Percentiles rank a stretch among this genome's conserved stretches.
phyloP scores from a whole-genome alignment of 2,888 invertebrate genomes.

The Calephelis perditalis region DNA sequence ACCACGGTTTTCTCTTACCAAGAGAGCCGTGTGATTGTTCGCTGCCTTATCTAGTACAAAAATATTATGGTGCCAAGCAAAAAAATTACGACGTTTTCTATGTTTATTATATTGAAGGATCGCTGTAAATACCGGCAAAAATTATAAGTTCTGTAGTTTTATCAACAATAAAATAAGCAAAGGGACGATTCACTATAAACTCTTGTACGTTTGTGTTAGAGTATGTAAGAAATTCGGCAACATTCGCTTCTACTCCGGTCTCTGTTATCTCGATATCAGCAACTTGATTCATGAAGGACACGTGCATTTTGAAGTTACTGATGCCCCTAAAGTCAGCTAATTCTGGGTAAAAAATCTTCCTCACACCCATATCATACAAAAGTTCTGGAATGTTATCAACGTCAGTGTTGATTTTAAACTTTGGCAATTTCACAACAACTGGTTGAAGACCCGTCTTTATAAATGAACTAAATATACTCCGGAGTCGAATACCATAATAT shows the following conservation, averaged over 20 bases:
- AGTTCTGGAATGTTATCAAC: slow-evolving; percentile 50
- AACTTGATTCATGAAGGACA: slow-evolving; percentile 50
- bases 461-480: slow-evolving; percentile 44
- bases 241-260: slow-evolving; percentile 38
- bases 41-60: too few relatives aligned
- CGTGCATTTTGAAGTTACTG: slow-evolving; percentile 44
- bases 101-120: slow-evolving; percentile 39
- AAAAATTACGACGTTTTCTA: not conserved
- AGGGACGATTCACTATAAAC: slow-evolving; percentile 48
- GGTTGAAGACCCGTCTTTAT: slow-evolving; percentile 33
- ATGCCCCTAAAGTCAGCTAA: slow-evolving; percentile 45
- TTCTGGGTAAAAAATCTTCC: slow-evolving; percentile 48
- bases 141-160: slow-evolving; percentile 48
- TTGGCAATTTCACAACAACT: slow-evolving; percentile 48
- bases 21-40: too few relatives aligned
- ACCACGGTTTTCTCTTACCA: too few relatives aligned
- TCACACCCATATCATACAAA: slow-evolving; percentile 54
- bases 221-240: slow-evolving; percentile 32
- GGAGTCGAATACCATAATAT: slow-evolving; percentile 37
- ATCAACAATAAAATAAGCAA: slow-evolving; percentile 51
- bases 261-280: slow-evolving; percentile 49
- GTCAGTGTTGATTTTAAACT: slow-evolving; percentile 44
- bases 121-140: slow-evolving; percentile 52
- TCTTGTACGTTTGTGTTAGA: slow-evolving; percentile 16
- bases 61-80: too few relatives aligned